Base-by-base conservation (phyloP, 2,113 vertebrate species). In the Aldabrachelys gigantea region DNA sequence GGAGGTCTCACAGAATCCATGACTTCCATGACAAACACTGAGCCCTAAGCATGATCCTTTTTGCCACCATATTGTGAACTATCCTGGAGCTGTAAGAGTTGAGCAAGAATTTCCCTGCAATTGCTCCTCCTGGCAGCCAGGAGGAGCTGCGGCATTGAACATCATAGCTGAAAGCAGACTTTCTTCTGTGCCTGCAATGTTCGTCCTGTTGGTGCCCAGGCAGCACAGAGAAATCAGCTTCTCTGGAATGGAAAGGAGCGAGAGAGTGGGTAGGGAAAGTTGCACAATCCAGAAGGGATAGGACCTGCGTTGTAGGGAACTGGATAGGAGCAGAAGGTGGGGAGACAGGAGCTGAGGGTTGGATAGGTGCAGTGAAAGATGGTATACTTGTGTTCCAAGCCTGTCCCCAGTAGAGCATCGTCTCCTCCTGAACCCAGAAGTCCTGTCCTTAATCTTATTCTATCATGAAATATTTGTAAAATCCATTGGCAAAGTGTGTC, bases 401-500 rank as follows among this genome's bases (percentile, higher is more conserved):
- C 53, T 54, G 53, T 54, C 53, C 21, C 56, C 56, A 57, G 56
- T 72, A 72, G n/a, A n/a, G 16, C 35, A 38, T 38, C 8, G 4
- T 35, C 35, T n/a, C 19, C 19, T 69, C 35, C 35, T 10, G 65
- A 22, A 24, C 4, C 8, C 78, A 76, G 86, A 91, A 95, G 21
- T 75, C 79, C 80, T 29, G 1, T 86, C 65, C 88, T 79, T 47
- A 69, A 93, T 91, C 54, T 90, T 41, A 29, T 84, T 90, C 85
- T 84, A 91, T 81, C 86, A 89, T 75, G 11, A 2, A 81, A 25
- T 65, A 3, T 89, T 84, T 91, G 86, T 85, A 95, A 97, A 97
- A 93, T 83, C 87, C 89, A 65, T 81, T 89, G 91, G 89, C 92
- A 95, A 95, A 96, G 3, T 10, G 94, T 96, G 2, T 96, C 95